These are phyloP conservation scores for Ciconia nigra DNA, from an alignment of 2,797 vertebrate species.

Conservation along the genomic window DNA sequence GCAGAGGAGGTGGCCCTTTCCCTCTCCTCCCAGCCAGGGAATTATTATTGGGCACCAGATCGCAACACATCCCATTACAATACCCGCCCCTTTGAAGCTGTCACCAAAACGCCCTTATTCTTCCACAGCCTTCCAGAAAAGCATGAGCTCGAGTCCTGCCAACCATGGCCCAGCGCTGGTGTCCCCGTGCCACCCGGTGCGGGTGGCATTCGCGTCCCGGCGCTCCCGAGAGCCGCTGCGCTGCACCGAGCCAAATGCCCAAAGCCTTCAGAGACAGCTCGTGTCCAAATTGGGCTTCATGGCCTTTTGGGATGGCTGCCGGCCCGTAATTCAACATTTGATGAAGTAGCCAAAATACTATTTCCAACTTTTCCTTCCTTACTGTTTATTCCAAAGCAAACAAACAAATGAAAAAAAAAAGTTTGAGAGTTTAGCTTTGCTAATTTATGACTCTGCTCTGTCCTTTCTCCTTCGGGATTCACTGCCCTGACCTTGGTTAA, in stretches of 20 bases:
- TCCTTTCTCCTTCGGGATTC: background rate
- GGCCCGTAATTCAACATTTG: background rate
- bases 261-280: background rate
- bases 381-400: conserved; percentile 55
- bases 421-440: background rate
- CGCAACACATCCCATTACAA: background rate
- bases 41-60: background rate
- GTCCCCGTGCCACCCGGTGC: background rate
- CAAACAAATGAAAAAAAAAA: background rate
- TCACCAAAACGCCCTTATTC: background rate
- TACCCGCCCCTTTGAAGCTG: background rate
- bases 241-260: background rate
- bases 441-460: background rate
- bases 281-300: background rate
- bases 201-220: accelerated
- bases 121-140: background rate
- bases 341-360: conserved; percentile 17
- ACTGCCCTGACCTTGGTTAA: background rate
- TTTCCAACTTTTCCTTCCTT: conserved; percentile 19
- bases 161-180: accelerated
- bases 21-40: background rate
- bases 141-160: background rate
- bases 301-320: background rate
- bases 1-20: background rate
- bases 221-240: accelerated